A percentile compares a stretch with the other conserved stretches of the same genome.
Evolutionary conservation across 2,113 vertebrate genomes (phyloP).

Genomic region (Urocynchramus pylzowi): DNA sequence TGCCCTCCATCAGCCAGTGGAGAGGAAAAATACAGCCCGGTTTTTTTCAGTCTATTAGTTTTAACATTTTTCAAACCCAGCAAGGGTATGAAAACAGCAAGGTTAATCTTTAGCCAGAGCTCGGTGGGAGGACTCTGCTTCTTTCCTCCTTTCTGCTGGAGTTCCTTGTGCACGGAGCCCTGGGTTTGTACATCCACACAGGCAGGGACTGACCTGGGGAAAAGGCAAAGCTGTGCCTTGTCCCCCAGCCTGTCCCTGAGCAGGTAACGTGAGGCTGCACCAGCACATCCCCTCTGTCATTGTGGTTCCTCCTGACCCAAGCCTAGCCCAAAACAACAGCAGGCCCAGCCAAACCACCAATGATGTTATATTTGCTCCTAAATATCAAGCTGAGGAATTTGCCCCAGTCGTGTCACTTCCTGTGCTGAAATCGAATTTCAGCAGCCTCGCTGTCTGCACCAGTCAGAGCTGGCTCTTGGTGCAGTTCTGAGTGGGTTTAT

Average conservation of each 20-base stretch:
- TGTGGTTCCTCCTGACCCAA: not conserved
- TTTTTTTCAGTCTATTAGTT: not conserved
- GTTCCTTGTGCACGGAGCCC: not conserved
- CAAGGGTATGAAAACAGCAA: no score
- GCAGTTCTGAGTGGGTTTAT: not conserved
- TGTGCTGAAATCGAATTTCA: not conserved
- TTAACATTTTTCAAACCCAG: not conserved
- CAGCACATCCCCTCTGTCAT: not conserved
- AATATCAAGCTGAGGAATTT: conserved; percentile 46
- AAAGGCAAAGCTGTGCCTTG: not conserved
- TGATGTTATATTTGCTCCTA: not conserved
- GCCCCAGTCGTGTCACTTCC: conserved; percentile 23
- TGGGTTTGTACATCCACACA: not conserved
- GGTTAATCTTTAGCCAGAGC: conserved; percentile 56
- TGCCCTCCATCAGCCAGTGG: not conserved
- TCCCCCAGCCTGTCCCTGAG: not conserved
- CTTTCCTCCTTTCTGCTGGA: not conserved
- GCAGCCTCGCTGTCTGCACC: not conserved
- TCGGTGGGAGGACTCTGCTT: not conserved
- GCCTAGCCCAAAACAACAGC: not conserved
- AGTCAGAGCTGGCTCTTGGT: not conserved
- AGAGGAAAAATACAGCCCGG: not conserved
- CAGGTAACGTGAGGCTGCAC: not conserved
- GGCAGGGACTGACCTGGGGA: not conserved
- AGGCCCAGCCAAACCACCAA: not conserved